These are phyloP conservation scores for Tor tambroides DNA, from an alignment of 2,113 vertebrate genomes.

Conservation along the genomic window DNA sequence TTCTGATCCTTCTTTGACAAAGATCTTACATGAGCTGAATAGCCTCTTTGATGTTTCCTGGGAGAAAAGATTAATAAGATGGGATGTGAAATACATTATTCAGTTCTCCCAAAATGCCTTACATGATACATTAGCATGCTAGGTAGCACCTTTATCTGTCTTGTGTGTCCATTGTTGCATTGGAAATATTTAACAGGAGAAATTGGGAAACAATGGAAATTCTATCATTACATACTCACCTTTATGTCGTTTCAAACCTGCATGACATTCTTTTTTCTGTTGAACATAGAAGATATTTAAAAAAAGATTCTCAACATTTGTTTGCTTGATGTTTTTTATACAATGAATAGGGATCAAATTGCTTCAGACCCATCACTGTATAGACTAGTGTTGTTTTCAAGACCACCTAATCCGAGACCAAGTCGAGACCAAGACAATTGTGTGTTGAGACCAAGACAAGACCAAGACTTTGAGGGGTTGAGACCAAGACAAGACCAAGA, in stretches of 20 bases:
- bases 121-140: slow-evolving; percentile 6
- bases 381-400: no score
- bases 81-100: slow-evolving; percentile 61
- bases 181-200: neutral
- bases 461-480: no score
- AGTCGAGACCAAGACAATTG: no score
- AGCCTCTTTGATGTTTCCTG: slow-evolving; percentile 60
- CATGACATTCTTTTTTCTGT: neutral
- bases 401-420: no score
- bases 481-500: no score
- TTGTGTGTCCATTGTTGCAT: neutral
- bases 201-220: neutral
- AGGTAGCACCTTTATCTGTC: neutral
- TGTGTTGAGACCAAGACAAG: no score
- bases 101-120: neutral
- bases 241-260: neutral
- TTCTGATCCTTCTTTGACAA: neutral
- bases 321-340: no score
- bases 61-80: slow-evolving; percentile 60
- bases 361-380: no score
- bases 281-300: no score
- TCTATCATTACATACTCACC: neutral
- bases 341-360: no score
- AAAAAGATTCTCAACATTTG: no score
- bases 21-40: slow-evolving; percentile 62